These are phyloP conservation scores for Meda fulgida DNA, from an alignment of 2,797 vertebrate genomes.

Conservation along the genomic window DNA sequence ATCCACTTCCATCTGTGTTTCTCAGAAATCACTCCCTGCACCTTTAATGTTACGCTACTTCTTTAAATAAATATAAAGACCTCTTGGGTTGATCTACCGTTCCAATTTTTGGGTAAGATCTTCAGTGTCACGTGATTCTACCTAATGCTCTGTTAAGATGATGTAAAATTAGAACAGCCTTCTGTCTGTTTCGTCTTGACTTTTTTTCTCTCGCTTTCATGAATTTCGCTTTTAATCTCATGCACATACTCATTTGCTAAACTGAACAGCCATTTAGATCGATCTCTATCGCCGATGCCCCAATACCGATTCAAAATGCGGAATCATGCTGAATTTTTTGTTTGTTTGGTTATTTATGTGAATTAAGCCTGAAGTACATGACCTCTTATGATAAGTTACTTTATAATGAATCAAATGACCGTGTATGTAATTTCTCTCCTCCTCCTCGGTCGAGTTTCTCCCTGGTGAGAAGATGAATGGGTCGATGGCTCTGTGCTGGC, in stretches of 20 bases:
- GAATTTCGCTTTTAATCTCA: neutral
- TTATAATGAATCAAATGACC: conserved; percentile 8
- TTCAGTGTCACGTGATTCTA: neutral
- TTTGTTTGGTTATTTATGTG: neutral
- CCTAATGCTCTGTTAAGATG: neutral
- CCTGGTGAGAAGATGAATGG: conserved; percentile 76
- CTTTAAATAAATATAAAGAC: neutral
- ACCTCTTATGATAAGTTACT: conserved; percentile 2
- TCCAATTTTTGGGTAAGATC: neutral
- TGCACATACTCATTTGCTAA: neutral
- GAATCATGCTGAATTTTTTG: neutral
- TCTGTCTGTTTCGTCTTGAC: neutral
- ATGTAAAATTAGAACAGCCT: neutral
- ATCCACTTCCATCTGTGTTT: too few relatives aligned
- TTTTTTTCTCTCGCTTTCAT: neutral
- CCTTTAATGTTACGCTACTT: neutral
- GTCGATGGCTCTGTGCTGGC: conserved; percentile 64
- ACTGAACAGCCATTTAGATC: neutral
- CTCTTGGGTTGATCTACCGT: neutral
- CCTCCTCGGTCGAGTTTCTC: conserved; percentile 54
- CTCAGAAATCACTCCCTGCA: neutral
- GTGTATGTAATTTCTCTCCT: neutral
- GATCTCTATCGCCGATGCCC: neutral
- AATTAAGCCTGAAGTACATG: neutral
- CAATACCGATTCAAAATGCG: neutral